Evolutionary conservation across 2,888 invertebrate genomes (phyloP).

Genomic region (Lasioglossum morio): DNA sequence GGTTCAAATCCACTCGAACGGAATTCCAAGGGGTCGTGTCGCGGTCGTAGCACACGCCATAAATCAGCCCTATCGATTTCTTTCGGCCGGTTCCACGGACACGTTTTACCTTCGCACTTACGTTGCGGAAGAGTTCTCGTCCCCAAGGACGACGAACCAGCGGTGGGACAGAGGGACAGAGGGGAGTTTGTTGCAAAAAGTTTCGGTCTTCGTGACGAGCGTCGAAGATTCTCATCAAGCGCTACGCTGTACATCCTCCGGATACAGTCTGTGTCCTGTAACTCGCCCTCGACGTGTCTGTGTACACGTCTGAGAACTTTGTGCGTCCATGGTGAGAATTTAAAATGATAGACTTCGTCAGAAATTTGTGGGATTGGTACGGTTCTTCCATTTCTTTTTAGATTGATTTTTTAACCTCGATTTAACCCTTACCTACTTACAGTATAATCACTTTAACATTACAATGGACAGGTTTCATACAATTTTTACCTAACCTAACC

Average conservation of each 20-base stretch:
- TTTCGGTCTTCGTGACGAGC: slow-evolving; percentile 23
- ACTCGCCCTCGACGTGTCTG: not conserved
- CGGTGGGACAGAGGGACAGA: not conserved
- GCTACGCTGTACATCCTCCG: slow-evolving; percentile 4
- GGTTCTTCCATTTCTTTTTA: no score
- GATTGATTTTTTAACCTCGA: no score
- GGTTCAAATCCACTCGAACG: slow-evolving; percentile 59
- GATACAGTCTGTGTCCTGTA: slow-evolving; percentile 17
- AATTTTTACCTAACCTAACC: no score
- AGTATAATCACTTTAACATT: no score
- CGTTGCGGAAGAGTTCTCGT: slow-evolving; percentile 37
- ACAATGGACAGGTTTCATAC: no score
- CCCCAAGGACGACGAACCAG: not conserved
- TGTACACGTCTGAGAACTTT: not conserved
- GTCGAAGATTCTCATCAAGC: slow-evolving; percentile 46
- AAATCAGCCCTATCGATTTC: slow-evolving; percentile 54
- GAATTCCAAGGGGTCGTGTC: slow-evolving; percentile 46
- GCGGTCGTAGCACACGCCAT: slow-evolving; percentile 48
- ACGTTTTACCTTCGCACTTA: slow-evolving; percentile 54
- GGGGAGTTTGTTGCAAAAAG: slow-evolving; percentile 18
- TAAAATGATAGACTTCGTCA: not conserved
- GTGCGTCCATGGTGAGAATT: not conserved
- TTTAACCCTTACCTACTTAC: no score
- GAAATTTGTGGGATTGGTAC: not conserved
- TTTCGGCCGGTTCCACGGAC: slow-evolving; percentile 43